phyloP scores from a whole-genome alignment of 2,113 vertebrate species.

The Oryzias woworae region DNA sequence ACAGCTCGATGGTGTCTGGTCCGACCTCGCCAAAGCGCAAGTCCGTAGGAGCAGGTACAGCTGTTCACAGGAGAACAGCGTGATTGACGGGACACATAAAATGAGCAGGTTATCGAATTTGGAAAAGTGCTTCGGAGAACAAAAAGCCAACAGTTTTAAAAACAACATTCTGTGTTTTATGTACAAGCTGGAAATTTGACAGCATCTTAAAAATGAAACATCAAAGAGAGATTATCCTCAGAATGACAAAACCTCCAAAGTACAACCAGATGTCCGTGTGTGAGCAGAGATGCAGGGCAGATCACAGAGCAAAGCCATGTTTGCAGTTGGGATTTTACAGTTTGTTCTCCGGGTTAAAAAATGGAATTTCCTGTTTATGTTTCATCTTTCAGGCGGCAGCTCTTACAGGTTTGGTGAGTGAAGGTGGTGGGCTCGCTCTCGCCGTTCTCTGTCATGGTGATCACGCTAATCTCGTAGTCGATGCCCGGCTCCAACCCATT shows the following conservation, averaged over 20 bases:
- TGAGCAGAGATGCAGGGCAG: background rate
- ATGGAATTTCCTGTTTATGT: no score
- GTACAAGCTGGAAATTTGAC: constrained; percentile 32
- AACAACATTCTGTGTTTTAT: constrained; percentile 8
- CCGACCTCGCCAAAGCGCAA: constrained; percentile 86
- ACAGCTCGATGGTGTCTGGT: constrained; percentile 84
- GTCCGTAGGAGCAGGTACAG: constrained; percentile 89
- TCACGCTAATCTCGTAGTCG: constrained; percentile 96
- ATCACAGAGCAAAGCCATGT: constrained; percentile 30
- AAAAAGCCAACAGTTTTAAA: constrained; percentile 1
- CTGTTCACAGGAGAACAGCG: constrained; percentile 62
- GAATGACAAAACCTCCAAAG: constrained; percentile 34
- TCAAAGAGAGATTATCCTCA: constrained; percentile 26
- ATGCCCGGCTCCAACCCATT: constrained; percentile 95
- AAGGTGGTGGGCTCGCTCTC: constrained; percentile 90
- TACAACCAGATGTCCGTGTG: constrained; percentile 51
- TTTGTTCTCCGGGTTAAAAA: no score
- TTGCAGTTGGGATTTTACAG: no score
- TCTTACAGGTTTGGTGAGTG: constrained; percentile 96
- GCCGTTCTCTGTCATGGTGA: constrained; percentile 92
- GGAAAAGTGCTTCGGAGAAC: background rate
- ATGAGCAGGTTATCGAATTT: background rate
- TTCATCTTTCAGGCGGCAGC: background rate
- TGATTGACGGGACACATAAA: constrained; percentile 11
- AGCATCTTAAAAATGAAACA: constrained; percentile 47